Evolutionary conservation across 2,113 vertebrate species (phyloP).

Genomic region (Brevimyrus niger): DNA sequence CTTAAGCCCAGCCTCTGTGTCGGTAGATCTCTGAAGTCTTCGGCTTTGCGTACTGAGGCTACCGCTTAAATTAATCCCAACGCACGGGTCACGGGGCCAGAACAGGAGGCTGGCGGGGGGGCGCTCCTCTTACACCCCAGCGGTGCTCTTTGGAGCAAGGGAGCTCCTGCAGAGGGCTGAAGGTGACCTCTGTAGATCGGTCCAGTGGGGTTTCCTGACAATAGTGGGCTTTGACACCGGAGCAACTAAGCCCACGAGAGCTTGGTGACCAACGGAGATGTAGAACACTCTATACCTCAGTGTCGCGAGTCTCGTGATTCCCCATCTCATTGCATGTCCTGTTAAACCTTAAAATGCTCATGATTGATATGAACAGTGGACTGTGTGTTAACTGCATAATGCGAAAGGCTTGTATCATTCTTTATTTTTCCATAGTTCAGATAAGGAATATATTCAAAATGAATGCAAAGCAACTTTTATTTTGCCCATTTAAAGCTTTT

Average conservation of each 20-base stretch:
- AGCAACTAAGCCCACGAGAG: not conserved
- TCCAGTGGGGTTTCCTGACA: not conserved
- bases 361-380: not conserved
- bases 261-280: not conserved
- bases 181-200: constrained; percentile 5
- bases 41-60: not conserved
- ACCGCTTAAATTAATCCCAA: constrained; percentile 23
- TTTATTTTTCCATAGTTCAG: not conserved
- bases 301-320: not conserved
- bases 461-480: not conserved
- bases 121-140: not conserved
- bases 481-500: not conserved
- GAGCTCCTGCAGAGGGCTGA: not conserved
- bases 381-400: not conserved
- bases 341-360: not conserved
- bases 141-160: not conserved
- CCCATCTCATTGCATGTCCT: not conserved
- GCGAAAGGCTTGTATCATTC: not conserved
- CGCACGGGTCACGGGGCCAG: constrained; percentile 19
- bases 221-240: not conserved
- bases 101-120: constrained; percentile 7
- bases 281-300: not conserved
- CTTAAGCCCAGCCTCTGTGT: not conserved
- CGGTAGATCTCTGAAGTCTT: constrained; percentile 5
- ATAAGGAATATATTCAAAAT: not conserved